phyloP scores from a whole-genome alignment of 2,113 vertebrate genomes.

The Peucedramus taeniatus region DNA sequence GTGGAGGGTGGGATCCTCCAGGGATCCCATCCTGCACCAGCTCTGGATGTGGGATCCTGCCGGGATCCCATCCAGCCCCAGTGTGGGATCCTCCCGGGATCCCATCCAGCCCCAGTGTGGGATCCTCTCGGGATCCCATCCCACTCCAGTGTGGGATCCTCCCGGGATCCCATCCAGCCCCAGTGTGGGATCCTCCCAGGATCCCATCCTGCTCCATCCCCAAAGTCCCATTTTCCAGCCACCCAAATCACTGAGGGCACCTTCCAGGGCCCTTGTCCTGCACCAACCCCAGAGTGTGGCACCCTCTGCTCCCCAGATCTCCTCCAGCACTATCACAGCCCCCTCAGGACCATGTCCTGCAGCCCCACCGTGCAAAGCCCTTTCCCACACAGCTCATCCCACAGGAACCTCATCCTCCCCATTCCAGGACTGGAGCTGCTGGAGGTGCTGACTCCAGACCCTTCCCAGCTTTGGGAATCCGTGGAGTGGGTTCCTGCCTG shows the following conservation, averaged over 20 bases:
- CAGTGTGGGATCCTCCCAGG: not conserved
- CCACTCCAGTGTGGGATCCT: too few relatives aligned
- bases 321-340: not conserved
- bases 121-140: not conserved
- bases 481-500: accelerated
- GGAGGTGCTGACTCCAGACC: not conserved
- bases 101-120: too few relatives aligned
- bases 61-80: too few relatives aligned
- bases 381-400: not conserved
- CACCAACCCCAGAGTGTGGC: not conserved
- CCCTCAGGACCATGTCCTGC: not conserved
- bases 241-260: not conserved
- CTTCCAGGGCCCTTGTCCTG: not conserved
- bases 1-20: not conserved
- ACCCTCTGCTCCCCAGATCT: not conserved
- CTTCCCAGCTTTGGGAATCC: not conserved
- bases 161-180: not conserved
- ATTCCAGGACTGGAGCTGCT: accelerated
- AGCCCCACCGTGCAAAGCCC: not conserved
- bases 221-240: not conserved
- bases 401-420: not conserved
- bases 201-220: not conserved
- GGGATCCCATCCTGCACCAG: not conserved
- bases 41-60: too few relatives aligned
- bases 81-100: too few relatives aligned